A percentile compares a stretch with the other conserved stretches of the same genome.
These are phyloP conservation scores for Geococcyx californianus DNA, from an alignment of 2,113 vertebrate species.

Conservation along the genomic window DNA sequence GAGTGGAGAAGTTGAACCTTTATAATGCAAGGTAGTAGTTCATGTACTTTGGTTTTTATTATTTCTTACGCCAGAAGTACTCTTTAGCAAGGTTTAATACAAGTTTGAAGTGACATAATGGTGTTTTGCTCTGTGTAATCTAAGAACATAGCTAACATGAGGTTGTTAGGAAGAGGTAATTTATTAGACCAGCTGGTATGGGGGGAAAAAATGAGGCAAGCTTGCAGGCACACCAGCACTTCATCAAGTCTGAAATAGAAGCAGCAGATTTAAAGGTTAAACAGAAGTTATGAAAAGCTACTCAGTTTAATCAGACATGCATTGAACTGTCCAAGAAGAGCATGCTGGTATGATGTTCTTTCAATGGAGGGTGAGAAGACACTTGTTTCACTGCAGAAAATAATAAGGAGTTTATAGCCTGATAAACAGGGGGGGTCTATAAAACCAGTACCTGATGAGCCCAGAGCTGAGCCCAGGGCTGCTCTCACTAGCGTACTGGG, in stretches of 20 bases:
- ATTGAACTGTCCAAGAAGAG: neutral
- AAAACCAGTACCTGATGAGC: neutral
- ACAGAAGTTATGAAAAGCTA: constrained; percentile 28
- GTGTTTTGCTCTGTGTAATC: neutral
- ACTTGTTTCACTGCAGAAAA: neutral
- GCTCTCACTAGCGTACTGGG: neutral
- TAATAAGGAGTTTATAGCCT: neutral
- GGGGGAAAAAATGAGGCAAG: constrained; percentile 56
- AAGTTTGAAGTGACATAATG: neutral
- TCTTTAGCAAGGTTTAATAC: neutral
- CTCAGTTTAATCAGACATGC: neutral
- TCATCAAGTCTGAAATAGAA: constrained; percentile 59
- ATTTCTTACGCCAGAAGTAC: neutral
- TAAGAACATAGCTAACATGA: neutral
- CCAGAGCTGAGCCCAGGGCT: neutral
- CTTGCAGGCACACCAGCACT: constrained; percentile 42
- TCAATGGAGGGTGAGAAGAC: neutral
- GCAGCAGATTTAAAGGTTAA: constrained; percentile 61
- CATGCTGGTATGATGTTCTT: neutral
- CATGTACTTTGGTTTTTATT: neutral
- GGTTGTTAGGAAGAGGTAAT: constrained; percentile 58
- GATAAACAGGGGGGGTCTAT: neutral
- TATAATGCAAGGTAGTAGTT: neutral
- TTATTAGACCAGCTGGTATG: constrained; percentile 66
- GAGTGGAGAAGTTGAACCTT: neutral